A percentile compares a stretch with the other conserved stretches of the same genome.
Evolutionary conservation across 2,797 vertebrate species (phyloP).

Genomic region (Kryptolebias ocellatus): DNA sequence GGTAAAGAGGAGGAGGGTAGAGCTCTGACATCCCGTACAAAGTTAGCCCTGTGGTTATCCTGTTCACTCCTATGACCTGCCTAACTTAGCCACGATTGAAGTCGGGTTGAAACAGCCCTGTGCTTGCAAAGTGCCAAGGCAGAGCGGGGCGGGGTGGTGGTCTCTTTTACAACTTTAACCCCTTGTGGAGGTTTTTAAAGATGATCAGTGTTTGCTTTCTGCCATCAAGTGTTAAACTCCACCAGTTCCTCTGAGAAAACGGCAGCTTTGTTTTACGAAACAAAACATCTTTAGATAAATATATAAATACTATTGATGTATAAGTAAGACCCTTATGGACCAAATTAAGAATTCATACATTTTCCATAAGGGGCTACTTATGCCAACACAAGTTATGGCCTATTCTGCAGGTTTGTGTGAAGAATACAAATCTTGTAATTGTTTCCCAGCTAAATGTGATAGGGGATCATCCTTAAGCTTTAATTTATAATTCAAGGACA

Average conservation of each 20-base stretch:
- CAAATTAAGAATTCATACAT: slow-evolving; percentile 49
- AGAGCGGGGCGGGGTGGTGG: slow-evolving; percentile 47
- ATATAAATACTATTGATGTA: slow-evolving; percentile 26
- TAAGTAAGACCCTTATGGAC: slow-evolving; percentile 56
- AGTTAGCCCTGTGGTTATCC: slow-evolving; percentile 77
- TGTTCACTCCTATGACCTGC: slow-evolving; percentile 74
- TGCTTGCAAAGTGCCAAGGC: slow-evolving; percentile 66
- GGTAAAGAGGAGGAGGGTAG: slow-evolving; percentile 70
- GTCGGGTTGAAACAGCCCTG: slow-evolving; percentile 73
- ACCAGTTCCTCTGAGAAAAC: slow-evolving; percentile 61
- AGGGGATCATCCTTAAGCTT: slow-evolving; percentile 77
- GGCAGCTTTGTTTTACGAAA: slow-evolving; percentile 57
- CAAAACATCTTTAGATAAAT: slow-evolving; percentile 43
- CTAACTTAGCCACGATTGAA: slow-evolving; percentile 77
- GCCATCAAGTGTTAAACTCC: slow-evolving; percentile 67
- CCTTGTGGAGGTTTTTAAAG: slow-evolving; percentile 68
- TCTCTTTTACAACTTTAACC: slow-evolving; percentile 61
- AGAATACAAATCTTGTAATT: slow-evolving; percentile 79
- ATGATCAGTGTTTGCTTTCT: slow-evolving; percentile 77
- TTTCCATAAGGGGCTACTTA: slow-evolving; percentile 53
- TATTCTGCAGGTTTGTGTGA: slow-evolving; percentile 63
- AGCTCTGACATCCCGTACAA: slow-evolving; percentile 74
- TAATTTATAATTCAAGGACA: slow-evolving; percentile 67
- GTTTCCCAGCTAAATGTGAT: slow-evolving; percentile 83
- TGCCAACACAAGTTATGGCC: slow-evolving; percentile 56